Base-by-base conservation (phyloP, 92 coral and sea anemone genomes). In the Umimayanthus kanabou region DNA sequence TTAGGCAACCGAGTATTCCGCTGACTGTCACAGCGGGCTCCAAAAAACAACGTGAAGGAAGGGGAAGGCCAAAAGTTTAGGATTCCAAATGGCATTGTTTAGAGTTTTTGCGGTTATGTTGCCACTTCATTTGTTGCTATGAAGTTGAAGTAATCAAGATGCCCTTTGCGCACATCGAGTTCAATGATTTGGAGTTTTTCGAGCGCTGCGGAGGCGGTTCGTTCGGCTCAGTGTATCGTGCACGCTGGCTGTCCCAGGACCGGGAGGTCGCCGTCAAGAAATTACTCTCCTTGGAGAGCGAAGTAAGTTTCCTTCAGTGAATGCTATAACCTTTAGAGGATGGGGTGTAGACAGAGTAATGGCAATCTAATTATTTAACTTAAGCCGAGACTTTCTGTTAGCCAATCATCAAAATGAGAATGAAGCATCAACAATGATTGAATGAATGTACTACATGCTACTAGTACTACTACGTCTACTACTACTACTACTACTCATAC, bases 131-230 rank as follows among this genome's bases (percentile, higher is more conserved):
- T 81, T 83, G 42, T 43, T 2, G 22, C 9, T 3, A 45, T 83
- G 78, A 43, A n/a, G 18, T n/a, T 33, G 64, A 67, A 39, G 43
- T 83, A 83, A 70, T 2, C 42, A 70, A 13, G 57, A 94, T 94
- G 98, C 77, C 92, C 67, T 93, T 87, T 79, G 96, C 90, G 80
- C 87, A 92, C 47, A 90, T 94, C 15, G 90, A 87, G 29, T 91
- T 93, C 77, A 93, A 88, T 71, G 98, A 94, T 82, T 87, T 94
- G 65, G 94, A 93, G 85, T 94, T 93, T 72, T 91, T 85, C 66
- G 98, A 94, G 87, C 91, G 92, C 23, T 93, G 95, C 72, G 98
- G 98, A 2, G 95, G 94, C 29, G 98, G 98, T n/a, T 89, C 98
- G 50, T 94, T 91, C 69, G 98, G 98, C 4, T 93, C 98, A 10